Evolutionary conservation across 2,113 vertebrate genomes (phyloP).

Genomic region (Gallinago paraguaiae): DNA sequence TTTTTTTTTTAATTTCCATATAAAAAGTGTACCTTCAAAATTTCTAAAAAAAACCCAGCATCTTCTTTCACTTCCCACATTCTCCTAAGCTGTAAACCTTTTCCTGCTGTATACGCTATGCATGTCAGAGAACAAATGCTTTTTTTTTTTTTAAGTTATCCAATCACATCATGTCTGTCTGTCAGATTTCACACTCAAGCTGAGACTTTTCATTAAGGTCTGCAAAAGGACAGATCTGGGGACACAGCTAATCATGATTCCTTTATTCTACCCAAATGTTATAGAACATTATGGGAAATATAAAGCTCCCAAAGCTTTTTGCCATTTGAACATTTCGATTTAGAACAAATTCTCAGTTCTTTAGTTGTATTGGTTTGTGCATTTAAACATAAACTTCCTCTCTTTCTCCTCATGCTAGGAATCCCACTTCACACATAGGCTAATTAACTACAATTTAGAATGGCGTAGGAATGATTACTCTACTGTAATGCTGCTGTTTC

Average conservation of each 20-base stretch:
- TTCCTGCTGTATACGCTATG: neutral
- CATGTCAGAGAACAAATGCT: neutral
- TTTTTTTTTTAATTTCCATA: neutral
- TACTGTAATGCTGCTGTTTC: conserved; percentile 40
- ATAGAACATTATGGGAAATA: neutral
- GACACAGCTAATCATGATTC: neutral
- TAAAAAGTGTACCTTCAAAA: neutral
- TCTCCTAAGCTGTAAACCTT: neutral
- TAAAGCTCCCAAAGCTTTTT: neutral
- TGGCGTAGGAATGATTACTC: conserved; percentile 35
- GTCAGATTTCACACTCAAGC: conserved; percentile 21
- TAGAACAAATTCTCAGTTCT: neutral
- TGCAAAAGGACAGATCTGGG: neutral
- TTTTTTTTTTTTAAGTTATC: neutral
- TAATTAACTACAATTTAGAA: conserved; percentile 43
- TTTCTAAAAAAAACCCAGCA: neutral
- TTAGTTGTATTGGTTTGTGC: neutral
- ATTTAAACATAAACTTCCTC: neutral
- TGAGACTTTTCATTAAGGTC: conserved; percentile 44
- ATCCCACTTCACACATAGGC: conserved; percentile 8
- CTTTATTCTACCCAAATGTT: neutral
- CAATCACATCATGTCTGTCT: neutral
- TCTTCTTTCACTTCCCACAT: neutral
- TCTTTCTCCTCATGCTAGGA: neutral
- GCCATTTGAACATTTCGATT: neutral